Evolutionary conservation across 2,797 vertebrate genomes (phyloP).

Genomic region (Siniperca scherzeri): DNA sequence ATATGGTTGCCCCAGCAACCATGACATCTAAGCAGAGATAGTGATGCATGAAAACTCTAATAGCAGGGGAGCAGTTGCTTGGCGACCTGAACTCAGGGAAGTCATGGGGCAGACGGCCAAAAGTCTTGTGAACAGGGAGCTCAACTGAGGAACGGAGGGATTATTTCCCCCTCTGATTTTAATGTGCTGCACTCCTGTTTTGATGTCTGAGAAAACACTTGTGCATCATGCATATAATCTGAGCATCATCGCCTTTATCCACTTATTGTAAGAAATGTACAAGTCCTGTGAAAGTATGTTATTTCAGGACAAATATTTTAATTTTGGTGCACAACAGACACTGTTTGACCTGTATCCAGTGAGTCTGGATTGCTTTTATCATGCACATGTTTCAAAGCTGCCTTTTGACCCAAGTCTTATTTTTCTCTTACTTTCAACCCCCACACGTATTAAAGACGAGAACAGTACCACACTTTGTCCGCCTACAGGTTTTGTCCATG

Average conservation of each 20-base stretch:
- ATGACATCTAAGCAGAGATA: constrained; percentile 90
- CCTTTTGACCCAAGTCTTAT: constrained; percentile 32
- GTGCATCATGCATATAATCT: constrained; percentile 3
- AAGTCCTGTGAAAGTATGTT: background rate
- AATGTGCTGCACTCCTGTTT: constrained; percentile 27
- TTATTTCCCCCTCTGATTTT: constrained; percentile 33
- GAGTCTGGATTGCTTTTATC: constrained; percentile 10
- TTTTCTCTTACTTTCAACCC: constrained; percentile 32
- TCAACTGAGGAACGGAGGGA: constrained; percentile 37
- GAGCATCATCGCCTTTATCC: constrained; percentile 19
- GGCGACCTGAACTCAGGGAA: constrained; percentile 87
- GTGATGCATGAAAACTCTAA: constrained; percentile 90
- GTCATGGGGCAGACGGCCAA: constrained; percentile 87
- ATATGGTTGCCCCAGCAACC: constrained; percentile 90
- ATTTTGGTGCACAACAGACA: constrained; percentile 26
- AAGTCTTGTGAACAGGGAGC: constrained; percentile 78
- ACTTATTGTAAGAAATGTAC: constrained; percentile 2
- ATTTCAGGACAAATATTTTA: background rate
- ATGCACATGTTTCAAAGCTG: constrained; percentile 30
- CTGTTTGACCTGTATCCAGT: constrained; percentile 21
- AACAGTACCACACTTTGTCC: constrained; percentile 29
- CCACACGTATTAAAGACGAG: constrained; percentile 11
- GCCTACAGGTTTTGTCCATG: constrained; percentile 19
- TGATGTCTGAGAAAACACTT: constrained; percentile 32
- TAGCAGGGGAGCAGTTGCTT: constrained; percentile 90